Evolutionary conservation across 2,888 invertebrate genomes (phyloP).

Genomic region (Trissonchulus sp.): DNA sequence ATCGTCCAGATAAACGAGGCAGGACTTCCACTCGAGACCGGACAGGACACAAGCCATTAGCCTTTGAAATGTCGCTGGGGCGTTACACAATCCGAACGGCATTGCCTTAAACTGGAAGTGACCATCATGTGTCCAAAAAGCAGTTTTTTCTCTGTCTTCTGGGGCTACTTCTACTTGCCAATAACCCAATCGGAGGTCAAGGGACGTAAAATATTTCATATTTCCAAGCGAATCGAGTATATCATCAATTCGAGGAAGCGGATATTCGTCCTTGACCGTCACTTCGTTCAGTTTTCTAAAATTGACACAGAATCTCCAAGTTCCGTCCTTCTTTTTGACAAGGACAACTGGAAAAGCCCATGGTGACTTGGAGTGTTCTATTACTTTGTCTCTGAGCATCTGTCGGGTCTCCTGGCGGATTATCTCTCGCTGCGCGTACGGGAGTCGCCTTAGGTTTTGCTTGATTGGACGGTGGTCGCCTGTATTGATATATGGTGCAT

Average conservation of each 20-base stretch:
- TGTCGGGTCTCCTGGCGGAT: neutral
- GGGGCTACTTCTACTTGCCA: slow-evolving; percentile 21
- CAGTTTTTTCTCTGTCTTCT: neutral
- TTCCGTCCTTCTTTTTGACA: no score
- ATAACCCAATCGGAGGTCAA: slow-evolving; percentile 29
- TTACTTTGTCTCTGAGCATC: slow-evolving; percentile 22
- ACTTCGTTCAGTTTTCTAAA: slow-evolving; percentile 38
- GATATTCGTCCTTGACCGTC: slow-evolving; percentile 33
- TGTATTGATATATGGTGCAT: neutral
- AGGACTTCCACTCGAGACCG: slow-evolving; percentile 13
- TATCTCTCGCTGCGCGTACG: neutral
- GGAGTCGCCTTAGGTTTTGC: neutral
- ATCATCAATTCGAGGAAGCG: slow-evolving; percentile 35
- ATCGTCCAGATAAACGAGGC: slow-evolving; percentile 22
- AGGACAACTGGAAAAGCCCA: no score
- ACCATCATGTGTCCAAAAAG: neutral
- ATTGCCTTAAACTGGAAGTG: slow-evolving; percentile 12
- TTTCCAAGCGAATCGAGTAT: neutral
- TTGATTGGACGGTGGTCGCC: neutral
- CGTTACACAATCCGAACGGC: neutral
- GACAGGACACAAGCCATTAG: neutral
- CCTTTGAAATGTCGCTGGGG: slow-evolving; percentile 17
- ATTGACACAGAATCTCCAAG: slow-evolving; percentile 39
- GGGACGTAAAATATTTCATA: slow-evolving; percentile 18
- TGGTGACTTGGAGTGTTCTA: slow-evolving; percentile 40